Evolutionary conservation across 2,888 invertebrate genomes (phyloP).

Genomic region (Onchidella celtica): DNA sequence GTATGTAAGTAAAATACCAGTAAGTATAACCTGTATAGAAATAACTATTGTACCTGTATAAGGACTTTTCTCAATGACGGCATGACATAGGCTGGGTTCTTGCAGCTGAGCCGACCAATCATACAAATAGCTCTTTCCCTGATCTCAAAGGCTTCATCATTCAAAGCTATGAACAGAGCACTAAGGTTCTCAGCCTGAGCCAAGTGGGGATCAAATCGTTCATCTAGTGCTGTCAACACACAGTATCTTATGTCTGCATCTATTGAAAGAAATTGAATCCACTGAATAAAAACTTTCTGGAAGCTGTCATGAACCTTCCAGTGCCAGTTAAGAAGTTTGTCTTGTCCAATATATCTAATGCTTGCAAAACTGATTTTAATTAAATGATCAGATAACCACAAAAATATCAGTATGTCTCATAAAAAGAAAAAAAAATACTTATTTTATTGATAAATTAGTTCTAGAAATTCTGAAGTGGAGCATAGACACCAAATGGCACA

Average conservation of each 20-base stretch:
- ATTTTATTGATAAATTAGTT: too few species aligned
- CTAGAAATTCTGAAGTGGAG: too few species aligned
- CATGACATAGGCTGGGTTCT: conserved; percentile 99
- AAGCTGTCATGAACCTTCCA: too few species aligned
- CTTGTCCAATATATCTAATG: too few species aligned
- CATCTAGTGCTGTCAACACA: conserved; percentile 94
- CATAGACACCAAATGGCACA: too few species aligned
- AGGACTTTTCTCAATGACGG: conserved; percentile 95
- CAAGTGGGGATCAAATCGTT: conserved; percentile 95
- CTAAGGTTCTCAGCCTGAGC: conserved; percentile 98
- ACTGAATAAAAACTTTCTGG: background rate
- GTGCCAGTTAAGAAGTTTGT: too few species aligned
- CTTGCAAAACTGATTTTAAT: too few species aligned
- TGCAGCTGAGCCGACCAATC: conserved; percentile 93
- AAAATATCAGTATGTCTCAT: too few species aligned
- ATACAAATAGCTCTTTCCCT: conserved; percentile 96
- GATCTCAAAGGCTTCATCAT: conserved; percentile 98
- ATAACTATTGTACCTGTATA: conserved; percentile 83
- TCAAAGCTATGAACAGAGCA: conserved; percentile 95
- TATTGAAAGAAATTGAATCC: conserved; percentile 51
- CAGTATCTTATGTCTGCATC: conserved; percentile 96
- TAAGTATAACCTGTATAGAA: background rate
- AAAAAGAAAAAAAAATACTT: too few species aligned
- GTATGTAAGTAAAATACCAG: too few species aligned
- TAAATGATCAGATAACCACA: too few species aligned